Evolutionary conservation across 2,888 invertebrate species (phyloP).

Genomic region (Heliconius charithonia): DNA sequence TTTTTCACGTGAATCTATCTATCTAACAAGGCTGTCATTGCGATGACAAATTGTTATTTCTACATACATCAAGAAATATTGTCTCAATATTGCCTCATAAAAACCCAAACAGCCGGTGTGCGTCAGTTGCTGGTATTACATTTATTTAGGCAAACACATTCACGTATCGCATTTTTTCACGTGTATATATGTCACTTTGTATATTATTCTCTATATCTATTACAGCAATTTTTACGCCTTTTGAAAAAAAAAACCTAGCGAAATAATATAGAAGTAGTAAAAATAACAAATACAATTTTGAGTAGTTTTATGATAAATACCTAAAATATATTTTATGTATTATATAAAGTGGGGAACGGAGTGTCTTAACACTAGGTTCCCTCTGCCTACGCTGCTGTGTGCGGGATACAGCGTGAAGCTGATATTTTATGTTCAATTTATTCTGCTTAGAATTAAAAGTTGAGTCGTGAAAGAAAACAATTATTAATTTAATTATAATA

Average conservation of each 20-base stretch:
- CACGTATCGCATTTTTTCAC: not conserved
- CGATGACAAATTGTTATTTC: slow-evolving; percentile 6
- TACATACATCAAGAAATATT: slow-evolving; percentile 4
- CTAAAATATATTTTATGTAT: too few relatives aligned
- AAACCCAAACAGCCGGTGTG: not conserved
- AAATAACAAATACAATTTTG: not conserved
- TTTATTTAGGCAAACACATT: slow-evolving; percentile 10
- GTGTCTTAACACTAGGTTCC: too few relatives aligned
- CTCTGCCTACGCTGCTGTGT: too few relatives aligned
- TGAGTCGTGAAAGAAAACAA: too few relatives aligned
- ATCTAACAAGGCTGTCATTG: not conserved
- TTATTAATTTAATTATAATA: too few relatives aligned
- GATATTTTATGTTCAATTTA: too few relatives aligned
- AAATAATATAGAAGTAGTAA: not conserved
- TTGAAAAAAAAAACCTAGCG: not conserved
- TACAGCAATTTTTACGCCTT: not conserved
- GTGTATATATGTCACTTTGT: not conserved
- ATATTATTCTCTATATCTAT: slow-evolving; percentile 3
- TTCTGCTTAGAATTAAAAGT: too few relatives aligned
- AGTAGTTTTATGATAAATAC: too few relatives aligned
- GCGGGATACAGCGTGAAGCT: too few relatives aligned
- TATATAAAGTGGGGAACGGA: too few relatives aligned
- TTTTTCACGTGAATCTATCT: too few relatives aligned
- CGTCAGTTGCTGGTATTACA: slow-evolving; percentile 1
- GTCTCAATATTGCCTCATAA: slow-evolving; percentile 19